Evolutionary conservation across 1,140 invertebrate genomes (phyloP).

Genomic region (Sweltsa coloradensis): DNA sequence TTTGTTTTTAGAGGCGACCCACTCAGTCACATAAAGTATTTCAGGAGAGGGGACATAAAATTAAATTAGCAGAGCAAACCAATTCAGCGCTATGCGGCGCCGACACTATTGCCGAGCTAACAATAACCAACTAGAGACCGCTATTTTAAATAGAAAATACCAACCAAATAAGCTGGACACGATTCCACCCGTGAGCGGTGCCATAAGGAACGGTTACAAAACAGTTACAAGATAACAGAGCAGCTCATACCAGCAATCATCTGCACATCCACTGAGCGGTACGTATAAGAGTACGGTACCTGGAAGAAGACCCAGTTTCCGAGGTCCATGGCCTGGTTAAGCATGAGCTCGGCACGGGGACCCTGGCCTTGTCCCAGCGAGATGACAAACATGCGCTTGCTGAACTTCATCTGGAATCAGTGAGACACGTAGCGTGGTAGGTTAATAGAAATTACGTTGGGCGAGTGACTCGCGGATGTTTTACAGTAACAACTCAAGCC

Average conservation of each 20-base stretch:
- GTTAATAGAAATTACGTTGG: too few species aligned
- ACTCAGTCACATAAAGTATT: too few species aligned
- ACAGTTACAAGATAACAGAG: background rate
- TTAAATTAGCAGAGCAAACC: too few species aligned
- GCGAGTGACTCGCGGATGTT: background rate
- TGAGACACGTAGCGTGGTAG: too few species aligned
- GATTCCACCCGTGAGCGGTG: background rate
- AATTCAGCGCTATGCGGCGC: too few species aligned
- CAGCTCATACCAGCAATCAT: background rate
- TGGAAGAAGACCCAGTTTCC: slow-evolving; percentile 55
- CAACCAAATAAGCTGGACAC: too few species aligned
- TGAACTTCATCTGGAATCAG: slow-evolving; percentile 31
- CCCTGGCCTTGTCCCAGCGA: slow-evolving; percentile 62
- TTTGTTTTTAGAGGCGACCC: too few species aligned
- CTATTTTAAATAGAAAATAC: too few species aligned
- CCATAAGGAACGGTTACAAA: background rate
- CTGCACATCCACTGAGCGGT: too few species aligned
- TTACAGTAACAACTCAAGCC: background rate
- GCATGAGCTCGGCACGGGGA: slow-evolving; percentile 46
- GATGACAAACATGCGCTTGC: slow-evolving; percentile 44
- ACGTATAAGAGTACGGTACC: slow-evolving; percentile 19
- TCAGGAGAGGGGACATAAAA: too few species aligned
- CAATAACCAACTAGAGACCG: too few species aligned
- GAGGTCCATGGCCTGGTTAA: slow-evolving; percentile 40
- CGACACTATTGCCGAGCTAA: too few species aligned